Evolutionary conservation across 2,113 vertebrate species (phyloP).

Genomic region (Chaetops frenatus): DNA sequence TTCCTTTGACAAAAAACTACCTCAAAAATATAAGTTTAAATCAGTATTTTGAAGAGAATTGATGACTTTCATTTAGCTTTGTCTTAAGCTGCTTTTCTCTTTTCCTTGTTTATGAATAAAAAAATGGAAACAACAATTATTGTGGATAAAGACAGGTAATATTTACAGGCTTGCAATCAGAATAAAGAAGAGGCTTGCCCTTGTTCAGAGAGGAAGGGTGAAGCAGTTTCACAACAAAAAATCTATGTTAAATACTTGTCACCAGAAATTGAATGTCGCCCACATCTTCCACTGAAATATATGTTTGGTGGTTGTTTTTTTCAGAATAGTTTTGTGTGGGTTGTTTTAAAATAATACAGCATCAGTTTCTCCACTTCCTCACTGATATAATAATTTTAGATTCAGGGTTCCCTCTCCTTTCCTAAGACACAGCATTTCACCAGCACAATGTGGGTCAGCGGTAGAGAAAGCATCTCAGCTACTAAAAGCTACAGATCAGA

Average conservation of each 20-base stretch:
- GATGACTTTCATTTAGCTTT: background rate
- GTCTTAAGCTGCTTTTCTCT: background rate
- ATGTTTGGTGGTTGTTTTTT: background rate
- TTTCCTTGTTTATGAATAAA: background rate
- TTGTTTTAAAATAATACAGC: background rate
- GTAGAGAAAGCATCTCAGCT: background rate
- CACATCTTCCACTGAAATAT: background rate
- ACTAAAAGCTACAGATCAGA: background rate
- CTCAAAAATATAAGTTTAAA: background rate
- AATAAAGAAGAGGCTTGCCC: background rate
- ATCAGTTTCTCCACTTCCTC: background rate
- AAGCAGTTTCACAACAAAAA: background rate
- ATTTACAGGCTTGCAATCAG: background rate
- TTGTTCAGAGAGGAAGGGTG: background rate
- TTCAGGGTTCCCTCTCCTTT: background rate
- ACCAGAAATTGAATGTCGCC: background rate
- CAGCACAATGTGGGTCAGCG: background rate
- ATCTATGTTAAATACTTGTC: background rate
- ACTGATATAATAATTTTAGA: background rate
- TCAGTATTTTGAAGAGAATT: background rate
- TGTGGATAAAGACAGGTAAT: conserved; percentile 90
- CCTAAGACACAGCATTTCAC: background rate
- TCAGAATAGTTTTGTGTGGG: background rate
- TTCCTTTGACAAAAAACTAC: background rate
- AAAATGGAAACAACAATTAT: conserved; percentile 62